Percentiles rank a stretch among this genome's conserved stretches.
Conservation (phyloP, 1,140 invertebrate genomes). For the Mamestra configurata region DNA sequence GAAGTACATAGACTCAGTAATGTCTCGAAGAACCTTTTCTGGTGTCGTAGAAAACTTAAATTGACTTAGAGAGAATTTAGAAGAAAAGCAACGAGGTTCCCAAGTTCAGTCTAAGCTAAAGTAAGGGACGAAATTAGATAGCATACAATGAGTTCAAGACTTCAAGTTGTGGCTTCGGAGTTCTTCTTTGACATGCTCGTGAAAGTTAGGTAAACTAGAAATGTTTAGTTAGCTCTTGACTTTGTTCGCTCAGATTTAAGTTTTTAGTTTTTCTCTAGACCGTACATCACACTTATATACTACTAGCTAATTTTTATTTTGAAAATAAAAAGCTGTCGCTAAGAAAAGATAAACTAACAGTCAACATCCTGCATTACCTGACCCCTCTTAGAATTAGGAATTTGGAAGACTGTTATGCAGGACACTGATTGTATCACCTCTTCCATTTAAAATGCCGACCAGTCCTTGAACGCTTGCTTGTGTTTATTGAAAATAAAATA, state of each 20-base stretch:
- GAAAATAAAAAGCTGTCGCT: no score
- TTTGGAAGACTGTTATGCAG: no score
- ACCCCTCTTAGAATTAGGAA: no score
- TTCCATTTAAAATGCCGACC: no score
- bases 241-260: neutral
- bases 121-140: constrained; percentile 26
- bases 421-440: no score
- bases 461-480: no score
- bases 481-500: no score
- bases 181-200: neutral
- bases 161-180: constrained; percentile 19
- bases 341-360: no score
- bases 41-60: constrained; percentile 36
- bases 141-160: constrained; percentile 20
- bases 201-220: neutral
- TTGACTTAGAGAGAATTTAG: constrained; percentile 35
- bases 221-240: neutral
- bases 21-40: constrained; percentile 25
- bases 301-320: no score
- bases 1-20: neutral
- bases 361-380: no score
- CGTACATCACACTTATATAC: no score
- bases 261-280: neutral
- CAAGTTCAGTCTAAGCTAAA: constrained; percentile 6
- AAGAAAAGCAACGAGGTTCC: constrained; percentile 9